Base-by-base conservation (phyloP, 2,113 vertebrate species). In the Gila orcuttii region DNA sequence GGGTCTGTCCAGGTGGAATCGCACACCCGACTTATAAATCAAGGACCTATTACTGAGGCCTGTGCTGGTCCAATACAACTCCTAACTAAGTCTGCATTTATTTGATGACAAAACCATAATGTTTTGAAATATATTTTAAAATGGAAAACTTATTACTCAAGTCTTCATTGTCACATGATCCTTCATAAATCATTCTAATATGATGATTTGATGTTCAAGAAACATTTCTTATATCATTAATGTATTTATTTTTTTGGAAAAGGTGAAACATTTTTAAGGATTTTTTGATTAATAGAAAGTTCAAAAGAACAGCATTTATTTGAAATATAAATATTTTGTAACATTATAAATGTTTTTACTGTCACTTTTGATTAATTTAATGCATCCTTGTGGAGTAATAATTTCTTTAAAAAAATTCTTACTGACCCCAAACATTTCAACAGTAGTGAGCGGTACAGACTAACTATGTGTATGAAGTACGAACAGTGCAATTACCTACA, bases 11-110 rank as follows among this genome's bases (percentile, higher is more conserved):
- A 57, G 55, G 55, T 79, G 73, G 87, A 90, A 25, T 80, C 77
- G 82, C 79, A 83, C 78, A 78, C 75, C 59, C 39, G 77, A 45
- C 73, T 62, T 87, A 25, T 64, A 85, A 89, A 84, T 81, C 59
- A 59, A 17, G 10, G 11, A 19, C 73, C 79, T 79, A 85, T 84
- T 82, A 74, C 45, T 57, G 78, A 81, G 85, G 17, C 39, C 69
- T 77, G 83, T 17, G 62, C 60, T 62, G 50, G 45, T 57, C 62
- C 31, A 55, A 66, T 85, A 23, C 59, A 39, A 5, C 8, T 71
- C 66, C 19, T 39, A 36, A 69, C 33, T 19, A 68, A 68, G 66
- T 5, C 6, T 68, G 7, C 31, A 68, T 68, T 36, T 68, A 36
- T 68, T 68, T 36, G 31, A 19, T 21, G 17, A 33, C 31, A 68